These are phyloP conservation scores for Acronicta aceris DNA, from an alignment of 2,888 invertebrate genomes.

Conservation along the genomic window DNA sequence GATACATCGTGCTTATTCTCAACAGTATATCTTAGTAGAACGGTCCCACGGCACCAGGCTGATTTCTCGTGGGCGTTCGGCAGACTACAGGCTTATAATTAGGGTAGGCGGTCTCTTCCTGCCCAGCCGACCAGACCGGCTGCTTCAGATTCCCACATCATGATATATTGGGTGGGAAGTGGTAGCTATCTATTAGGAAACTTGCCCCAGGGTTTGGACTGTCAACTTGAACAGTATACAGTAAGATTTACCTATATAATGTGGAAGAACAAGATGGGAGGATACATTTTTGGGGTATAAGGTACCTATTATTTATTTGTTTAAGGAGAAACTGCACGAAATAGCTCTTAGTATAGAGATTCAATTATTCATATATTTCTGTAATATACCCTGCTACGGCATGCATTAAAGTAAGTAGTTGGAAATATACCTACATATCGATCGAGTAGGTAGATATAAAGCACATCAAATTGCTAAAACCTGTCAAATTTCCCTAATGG, in stretches of 20 bases:
- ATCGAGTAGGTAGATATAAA: too few species aligned
- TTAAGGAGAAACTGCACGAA: too few species aligned
- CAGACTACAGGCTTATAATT: slow-evolving; percentile 64
- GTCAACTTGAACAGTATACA: slow-evolving; percentile 10
- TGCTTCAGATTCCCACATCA: slow-evolving; percentile 42
- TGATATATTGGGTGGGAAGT: slow-evolving; percentile 44
- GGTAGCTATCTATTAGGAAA: slow-evolving; percentile 38
- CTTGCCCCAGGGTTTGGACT: slow-evolving; percentile 20
- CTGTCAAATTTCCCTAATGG: too few species aligned
- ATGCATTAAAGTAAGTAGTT: too few species aligned
- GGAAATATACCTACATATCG: too few species aligned
- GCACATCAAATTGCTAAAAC: too few species aligned
- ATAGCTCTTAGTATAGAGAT: too few species aligned
- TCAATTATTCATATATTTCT: too few species aligned
- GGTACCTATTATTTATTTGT: too few species aligned
- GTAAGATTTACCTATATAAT: slow-evolving; percentile 9
- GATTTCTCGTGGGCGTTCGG: slow-evolving; percentile 57
- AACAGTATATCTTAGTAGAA: slow-evolving; percentile 25
- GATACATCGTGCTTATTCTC: slow-evolving; percentile 1
- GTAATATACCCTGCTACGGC: too few species aligned
- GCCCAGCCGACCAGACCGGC: slow-evolving; percentile 36
- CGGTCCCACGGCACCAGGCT: slow-evolving; percentile 50
- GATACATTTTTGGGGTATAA: too few species aligned
- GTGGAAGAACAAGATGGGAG: not conserved
- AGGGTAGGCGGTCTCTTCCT: slow-evolving; percentile 64